phyloP scores from a whole-genome alignment of 2,797 vertebrate genomes.

The Glyptemys insculpta region DNA sequence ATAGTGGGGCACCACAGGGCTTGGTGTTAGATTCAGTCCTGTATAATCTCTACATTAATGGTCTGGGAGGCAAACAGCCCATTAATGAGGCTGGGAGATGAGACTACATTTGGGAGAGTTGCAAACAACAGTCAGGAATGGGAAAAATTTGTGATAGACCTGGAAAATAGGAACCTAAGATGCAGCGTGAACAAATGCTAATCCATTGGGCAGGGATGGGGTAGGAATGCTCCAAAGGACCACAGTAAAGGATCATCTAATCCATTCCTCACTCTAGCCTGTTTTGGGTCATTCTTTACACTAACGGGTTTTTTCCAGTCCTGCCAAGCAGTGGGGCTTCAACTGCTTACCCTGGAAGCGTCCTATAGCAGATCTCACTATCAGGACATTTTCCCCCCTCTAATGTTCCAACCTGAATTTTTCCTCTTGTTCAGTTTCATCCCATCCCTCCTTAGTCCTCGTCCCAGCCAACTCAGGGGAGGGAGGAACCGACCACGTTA shows the following conservation, averaged over 20 bases:
- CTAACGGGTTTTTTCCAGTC: not conserved
- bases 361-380: not conserved
- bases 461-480: no score
- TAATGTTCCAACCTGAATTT: not conserved
- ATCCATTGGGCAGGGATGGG: no score
- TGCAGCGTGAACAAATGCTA: not conserved
- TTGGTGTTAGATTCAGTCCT: not conserved
- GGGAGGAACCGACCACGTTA: no score
- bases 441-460: not conserved
- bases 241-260: not conserved
- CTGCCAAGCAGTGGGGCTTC: not conserved
- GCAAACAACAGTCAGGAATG: not conserved
- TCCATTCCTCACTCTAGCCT: not conserved
- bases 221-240: not conserved
- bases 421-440: not conserved
- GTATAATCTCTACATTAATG: not conserved
- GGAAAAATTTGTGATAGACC: no score
- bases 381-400: not conserved
- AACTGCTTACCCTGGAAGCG: not conserved
- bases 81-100: not conserved
- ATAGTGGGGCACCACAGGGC: not conserved
- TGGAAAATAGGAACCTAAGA: not conserved
- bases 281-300: not conserved
- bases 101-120: not conserved
- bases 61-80: not conserved